A percentile compares a stretch with the other conserved stretches of the same genome.
These are phyloP conservation scores for Amphipoea lucens DNA, from an alignment of 2,888 invertebrate genomes.

Conservation along the genomic window DNA sequence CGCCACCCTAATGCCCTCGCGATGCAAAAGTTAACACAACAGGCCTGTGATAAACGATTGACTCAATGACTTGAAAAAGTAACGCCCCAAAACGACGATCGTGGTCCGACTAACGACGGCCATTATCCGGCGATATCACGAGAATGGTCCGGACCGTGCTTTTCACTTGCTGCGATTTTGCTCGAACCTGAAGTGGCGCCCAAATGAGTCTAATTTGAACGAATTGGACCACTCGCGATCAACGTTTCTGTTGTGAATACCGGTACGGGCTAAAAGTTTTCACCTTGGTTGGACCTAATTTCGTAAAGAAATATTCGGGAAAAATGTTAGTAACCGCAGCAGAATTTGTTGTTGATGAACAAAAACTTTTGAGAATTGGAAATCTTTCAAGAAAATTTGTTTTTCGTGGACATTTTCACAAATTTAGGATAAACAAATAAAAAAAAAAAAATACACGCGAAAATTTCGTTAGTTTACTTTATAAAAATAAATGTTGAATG, in stretches of 20 bases:
- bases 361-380: not conserved
- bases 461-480: not conserved
- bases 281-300: constrained; percentile 33
- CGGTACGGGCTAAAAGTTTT: constrained; percentile 55
- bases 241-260: constrained; percentile 64
- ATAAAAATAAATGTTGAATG: constrained; percentile 47
- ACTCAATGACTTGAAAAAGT: constrained; percentile 90
- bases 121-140: constrained; percentile 84
- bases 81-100: constrained; percentile 85
- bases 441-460: not conserved
- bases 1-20: constrained; percentile 65
- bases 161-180: constrained; percentile 76
- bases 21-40: constrained; percentile 88
- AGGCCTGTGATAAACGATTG: constrained; percentile 90
- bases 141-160: constrained; percentile 73
- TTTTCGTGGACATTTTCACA: not conserved
- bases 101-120: constrained; percentile 86
- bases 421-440: not conserved
- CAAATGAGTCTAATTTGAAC: constrained; percentile 79
- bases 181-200: constrained; percentile 67
- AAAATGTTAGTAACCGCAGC: constrained; percentile 17
- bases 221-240: constrained; percentile 72
- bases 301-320: constrained; percentile 44
- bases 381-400: too few species aligned
- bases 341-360: constrained; percentile 13